These are phyloP conservation scores for Drosophila ficusphila DNA, from an alignment of 1,140 invertebrate genomes.

Conservation along the genomic window DNA sequence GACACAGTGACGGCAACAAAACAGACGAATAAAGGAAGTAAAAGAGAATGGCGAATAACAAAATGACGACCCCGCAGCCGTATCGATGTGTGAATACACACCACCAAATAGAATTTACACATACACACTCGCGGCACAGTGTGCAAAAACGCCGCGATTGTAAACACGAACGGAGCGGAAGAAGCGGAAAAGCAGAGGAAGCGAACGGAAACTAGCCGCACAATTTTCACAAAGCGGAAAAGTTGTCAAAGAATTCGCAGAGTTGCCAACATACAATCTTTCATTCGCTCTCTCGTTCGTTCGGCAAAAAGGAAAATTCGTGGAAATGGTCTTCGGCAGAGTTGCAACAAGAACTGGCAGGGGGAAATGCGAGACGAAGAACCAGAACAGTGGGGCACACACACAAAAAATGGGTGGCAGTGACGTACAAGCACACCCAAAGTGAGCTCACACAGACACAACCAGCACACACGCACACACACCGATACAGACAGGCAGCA, in stretches of 20 bases:
- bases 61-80: constrained; percentile 57
- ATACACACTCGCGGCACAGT: constrained; percentile 15
- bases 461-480: constrained; percentile 32
- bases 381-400: constrained; percentile 27
- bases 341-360: constrained; percentile 10
- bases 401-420: constrained; percentile 19
- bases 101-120: constrained; percentile 36
- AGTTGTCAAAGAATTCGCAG: constrained; percentile 60
- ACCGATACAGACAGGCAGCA: constrained; percentile 16
- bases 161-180: constrained; percentile 37
- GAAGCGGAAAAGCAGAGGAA: constrained; percentile 25
- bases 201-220: constrained; percentile 53
- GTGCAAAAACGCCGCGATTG: constrained; percentile 49
- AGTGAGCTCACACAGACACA: constrained; percentile 33
- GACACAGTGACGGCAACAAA: constrained; percentile 44
- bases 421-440: constrained; percentile 25
- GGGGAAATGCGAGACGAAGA: neutral
- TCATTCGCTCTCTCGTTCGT: constrained; percentile 20
- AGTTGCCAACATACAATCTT: constrained; percentile 60
- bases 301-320: constrained; percentile 52
- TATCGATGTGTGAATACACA: constrained; percentile 49
- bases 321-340: constrained; percentile 28
- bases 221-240: constrained; percentile 61
- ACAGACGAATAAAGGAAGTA: constrained; percentile 75
- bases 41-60: constrained; percentile 75